These are phyloP conservation scores for Bombus confusus DNA, from an alignment of 1,140 invertebrate species.

Conservation along the genomic window DNA sequence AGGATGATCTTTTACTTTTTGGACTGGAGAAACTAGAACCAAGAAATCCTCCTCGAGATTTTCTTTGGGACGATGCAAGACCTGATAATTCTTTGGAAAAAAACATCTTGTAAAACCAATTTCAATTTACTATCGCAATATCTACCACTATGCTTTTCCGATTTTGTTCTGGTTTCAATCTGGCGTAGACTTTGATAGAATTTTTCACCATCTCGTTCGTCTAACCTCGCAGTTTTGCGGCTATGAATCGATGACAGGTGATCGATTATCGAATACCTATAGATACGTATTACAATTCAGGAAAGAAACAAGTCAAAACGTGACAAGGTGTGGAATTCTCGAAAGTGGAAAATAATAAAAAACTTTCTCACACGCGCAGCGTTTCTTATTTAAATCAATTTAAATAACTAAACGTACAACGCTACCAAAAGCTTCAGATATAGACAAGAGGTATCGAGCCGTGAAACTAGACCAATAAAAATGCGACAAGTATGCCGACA, in stretches of 20 bases:
- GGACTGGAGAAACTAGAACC: constrained; percentile 52
- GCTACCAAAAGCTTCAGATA: not conserved
- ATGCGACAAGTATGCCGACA: not conserved
- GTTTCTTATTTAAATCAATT: not conserved
- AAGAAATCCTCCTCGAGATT: constrained; percentile 71
- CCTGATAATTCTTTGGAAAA: constrained; percentile 70
- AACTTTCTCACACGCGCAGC: not conserved
- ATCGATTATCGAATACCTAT: constrained; percentile 40
- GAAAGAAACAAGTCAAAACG: no score
- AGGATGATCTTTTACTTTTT: constrained; percentile 62
- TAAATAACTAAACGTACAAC: not conserved
- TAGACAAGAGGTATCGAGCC: not conserved
- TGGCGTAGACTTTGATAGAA: constrained; percentile 78
- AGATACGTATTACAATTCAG: not conserved
- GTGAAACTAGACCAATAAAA: not conserved
- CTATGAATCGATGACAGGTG: constrained; percentile 1
- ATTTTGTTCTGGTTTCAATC: constrained; percentile 75
- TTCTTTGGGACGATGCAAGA: constrained; percentile 67
- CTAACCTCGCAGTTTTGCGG: not conserved
- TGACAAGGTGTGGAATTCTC: not conserved
- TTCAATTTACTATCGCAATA: not conserved
- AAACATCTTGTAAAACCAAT: not conserved
- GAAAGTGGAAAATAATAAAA: not conserved
- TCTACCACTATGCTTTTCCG: constrained; percentile 59
- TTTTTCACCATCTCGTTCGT: constrained; percentile 76